Evolutionary conservation across 2,888 invertebrate genomes (phyloP).

Genomic region (Coecobrya sp.): DNA sequence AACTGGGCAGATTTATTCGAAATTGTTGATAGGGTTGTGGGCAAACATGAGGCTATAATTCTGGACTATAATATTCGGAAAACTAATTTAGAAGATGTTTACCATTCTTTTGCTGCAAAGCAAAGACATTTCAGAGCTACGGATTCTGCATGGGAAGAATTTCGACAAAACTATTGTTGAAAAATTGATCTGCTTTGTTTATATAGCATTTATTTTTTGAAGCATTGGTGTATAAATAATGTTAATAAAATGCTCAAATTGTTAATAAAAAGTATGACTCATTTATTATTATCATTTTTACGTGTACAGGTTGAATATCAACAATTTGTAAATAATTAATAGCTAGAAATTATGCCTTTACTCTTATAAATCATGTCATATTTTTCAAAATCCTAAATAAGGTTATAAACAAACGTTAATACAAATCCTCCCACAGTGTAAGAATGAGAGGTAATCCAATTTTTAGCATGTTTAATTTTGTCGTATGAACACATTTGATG

Average conservation of each 20-base stretch:
- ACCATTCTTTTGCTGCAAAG: constrained; percentile 51
- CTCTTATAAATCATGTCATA: not conserved
- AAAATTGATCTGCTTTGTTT: not conserved
- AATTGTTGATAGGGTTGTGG: constrained; percentile 35
- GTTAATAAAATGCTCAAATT: not conserved
- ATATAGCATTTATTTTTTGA: not conserved
- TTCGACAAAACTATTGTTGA: constrained; percentile 68
- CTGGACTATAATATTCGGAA: constrained; percentile 65
- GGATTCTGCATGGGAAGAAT: constrained; percentile 60
- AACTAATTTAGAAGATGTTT: constrained; percentile 65
- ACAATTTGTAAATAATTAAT: not conserved
- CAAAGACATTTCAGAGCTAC: constrained; percentile 49
- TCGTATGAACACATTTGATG: not conserved
- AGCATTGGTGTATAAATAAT: not conserved
- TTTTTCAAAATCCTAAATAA: not conserved
- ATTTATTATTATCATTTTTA: constrained; percentile 2
- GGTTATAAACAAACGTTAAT: constrained; percentile 77
- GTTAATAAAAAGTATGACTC: not conserved
- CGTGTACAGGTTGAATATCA: not conserved
- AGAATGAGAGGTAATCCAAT: constrained; percentile 73
- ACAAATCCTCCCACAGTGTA: constrained; percentile 78
- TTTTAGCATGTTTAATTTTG: constrained; percentile 47
- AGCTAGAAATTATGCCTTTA: not conserved
- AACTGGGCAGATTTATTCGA: constrained; percentile 69
- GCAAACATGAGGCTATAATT: constrained; percentile 25